Conservation (phyloP, 1,140 invertebrate genomes). For the Theocolax elegans region DNA sequence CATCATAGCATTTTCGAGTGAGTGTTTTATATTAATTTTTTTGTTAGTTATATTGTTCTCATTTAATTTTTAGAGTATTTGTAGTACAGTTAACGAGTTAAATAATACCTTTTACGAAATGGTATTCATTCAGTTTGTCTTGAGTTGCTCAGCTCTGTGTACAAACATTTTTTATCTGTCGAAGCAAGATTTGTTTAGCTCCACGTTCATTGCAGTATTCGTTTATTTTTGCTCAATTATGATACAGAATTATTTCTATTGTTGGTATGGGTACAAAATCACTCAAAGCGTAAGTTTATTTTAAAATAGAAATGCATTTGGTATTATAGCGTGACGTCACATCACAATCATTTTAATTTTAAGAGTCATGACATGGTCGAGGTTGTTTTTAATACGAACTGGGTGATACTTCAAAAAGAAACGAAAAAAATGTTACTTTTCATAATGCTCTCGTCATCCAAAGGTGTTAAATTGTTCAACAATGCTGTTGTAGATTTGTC, state of each 20-base stretch:
- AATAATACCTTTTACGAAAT: slow-evolving; percentile 38
- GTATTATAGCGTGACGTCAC: slow-evolving; percentile 63
- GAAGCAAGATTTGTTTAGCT: not conserved
- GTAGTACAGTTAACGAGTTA: slow-evolving; percentile 39
- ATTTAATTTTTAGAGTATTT: slow-evolving; percentile 1
- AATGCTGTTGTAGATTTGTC: not conserved
- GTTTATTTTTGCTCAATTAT: slow-evolving; percentile 41
- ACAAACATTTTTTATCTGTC: slow-evolving; percentile 42
- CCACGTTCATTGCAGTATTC: slow-evolving; percentile 10
- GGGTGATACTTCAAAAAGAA: not conserved
- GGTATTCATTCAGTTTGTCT: slow-evolving; percentile 45
- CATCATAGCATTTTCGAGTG: slow-evolving; percentile 46
- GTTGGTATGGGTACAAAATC: slow-evolving; percentile 47
- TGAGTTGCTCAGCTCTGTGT: slow-evolving; percentile 42
- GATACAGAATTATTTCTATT: slow-evolving; percentile 47
- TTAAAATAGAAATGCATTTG: too few species aligned
- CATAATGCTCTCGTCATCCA: not conserved
- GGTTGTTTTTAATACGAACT: not conserved
- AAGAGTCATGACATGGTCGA: slow-evolving; percentile 97
- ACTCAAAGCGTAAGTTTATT: slow-evolving; percentile 36
- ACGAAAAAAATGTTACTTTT: not conserved
- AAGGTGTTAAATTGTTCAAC: not conserved
- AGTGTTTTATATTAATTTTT: slow-evolving; percentile 10
- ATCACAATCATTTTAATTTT: slow-evolving; percentile 64
- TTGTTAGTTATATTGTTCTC: not conserved